phyloP scores from a whole-genome alignment of 2,797 vertebrate species.

The Gouania willdenowi region DNA sequence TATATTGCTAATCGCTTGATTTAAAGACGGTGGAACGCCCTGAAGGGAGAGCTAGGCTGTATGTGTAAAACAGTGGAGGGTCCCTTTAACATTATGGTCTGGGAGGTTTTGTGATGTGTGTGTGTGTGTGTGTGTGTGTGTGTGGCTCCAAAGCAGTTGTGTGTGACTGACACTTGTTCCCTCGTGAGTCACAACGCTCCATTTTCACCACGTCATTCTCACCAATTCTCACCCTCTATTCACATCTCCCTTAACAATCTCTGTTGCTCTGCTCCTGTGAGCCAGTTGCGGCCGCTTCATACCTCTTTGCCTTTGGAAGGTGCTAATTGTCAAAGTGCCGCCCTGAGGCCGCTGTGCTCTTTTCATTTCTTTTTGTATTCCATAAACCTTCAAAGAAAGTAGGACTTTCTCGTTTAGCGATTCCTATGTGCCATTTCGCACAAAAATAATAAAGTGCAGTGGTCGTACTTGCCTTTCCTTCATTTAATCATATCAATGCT shows the following conservation, averaged over 20 bases:
- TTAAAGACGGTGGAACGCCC: no score
- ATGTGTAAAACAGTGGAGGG: no score
- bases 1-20: no score
- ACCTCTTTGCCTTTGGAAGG: not conserved
- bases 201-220: constrained; percentile 44
- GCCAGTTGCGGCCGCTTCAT: not conserved
- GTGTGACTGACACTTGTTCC: not conserved
- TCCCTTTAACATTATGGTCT: no score
- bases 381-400: not conserved
- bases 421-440: not conserved
- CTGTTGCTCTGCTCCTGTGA: not conserved
- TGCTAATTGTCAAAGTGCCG: not conserved
- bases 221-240: constrained; percentile 52
- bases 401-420: not conserved
- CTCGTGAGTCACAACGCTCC: constrained; percentile 1
- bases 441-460: not conserved
- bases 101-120: no score
- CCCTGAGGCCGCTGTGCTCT: not conserved
- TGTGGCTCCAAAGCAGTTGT: not conserved
- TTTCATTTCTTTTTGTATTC: not conserved
- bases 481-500: not conserved
- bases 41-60: no score
- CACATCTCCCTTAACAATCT: constrained; percentile 19
- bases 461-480: not conserved
- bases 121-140: no score